Evolutionary conservation across 2,797 vertebrate genomes (phyloP).

Genomic region (Intellagama lesueurii): DNA sequence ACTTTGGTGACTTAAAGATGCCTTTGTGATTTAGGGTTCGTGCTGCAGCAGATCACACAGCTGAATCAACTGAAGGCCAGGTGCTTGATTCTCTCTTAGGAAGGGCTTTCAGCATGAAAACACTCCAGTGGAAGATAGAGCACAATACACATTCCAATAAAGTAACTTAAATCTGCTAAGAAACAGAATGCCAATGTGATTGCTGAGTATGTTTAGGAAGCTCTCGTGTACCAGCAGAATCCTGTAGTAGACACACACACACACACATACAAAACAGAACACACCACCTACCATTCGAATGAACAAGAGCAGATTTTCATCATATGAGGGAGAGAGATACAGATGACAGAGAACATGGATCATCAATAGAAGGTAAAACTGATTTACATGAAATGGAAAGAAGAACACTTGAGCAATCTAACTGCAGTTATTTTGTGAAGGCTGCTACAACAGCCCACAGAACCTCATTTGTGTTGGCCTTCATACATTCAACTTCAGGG

Average conservation of each 20-base stretch:
- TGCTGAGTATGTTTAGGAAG: slow-evolving; percentile 71
- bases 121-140: slow-evolving; percentile 57
- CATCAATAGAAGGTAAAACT: slow-evolving; percentile 71
- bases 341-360: slow-evolving; percentile 77
- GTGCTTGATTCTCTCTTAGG: slow-evolving; percentile 51
- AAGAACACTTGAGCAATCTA: slow-evolving; percentile 57
- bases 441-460: slow-evolving; percentile 95
- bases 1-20: slow-evolving; percentile 78
- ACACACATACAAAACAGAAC: slow-evolving; percentile 63
- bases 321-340: slow-evolving; percentile 75
- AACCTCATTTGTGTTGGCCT: slow-evolving; percentile 90
- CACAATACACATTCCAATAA: slow-evolving; percentile 53
- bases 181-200: slow-evolving; percentile 81
- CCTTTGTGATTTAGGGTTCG: slow-evolving; percentile 56
- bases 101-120: slow-evolving; percentile 64
- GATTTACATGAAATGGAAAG: slow-evolving; percentile 66
- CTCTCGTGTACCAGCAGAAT: slow-evolving; percentile 79
- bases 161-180: slow-evolving; percentile 63
- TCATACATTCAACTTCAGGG: slow-evolving; percentile 92
- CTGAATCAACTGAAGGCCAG: slow-evolving; percentile 64
- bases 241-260: slow-evolving; percentile 48
- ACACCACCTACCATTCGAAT: slow-evolving; percentile 69
- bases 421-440: slow-evolving; percentile 90
- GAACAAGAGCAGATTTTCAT: slow-evolving; percentile 70
- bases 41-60: slow-evolving; percentile 53